Evolutionary conservation across 1,140 invertebrate species (phyloP).

Genomic region (Calliphora vicina): DNA sequence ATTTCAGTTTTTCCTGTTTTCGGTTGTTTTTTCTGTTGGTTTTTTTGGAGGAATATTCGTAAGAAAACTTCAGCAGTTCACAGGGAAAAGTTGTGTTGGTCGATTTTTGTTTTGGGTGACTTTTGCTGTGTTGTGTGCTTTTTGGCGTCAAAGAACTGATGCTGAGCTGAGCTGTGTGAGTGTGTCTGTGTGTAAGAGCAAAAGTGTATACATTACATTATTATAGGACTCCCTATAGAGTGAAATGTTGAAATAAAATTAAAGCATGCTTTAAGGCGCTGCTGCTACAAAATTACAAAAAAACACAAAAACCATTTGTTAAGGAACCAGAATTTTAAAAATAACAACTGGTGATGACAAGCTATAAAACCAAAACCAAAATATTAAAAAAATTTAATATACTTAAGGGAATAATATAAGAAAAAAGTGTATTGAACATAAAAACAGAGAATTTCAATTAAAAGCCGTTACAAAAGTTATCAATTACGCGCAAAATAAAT

Average conservation of each 20-base stretch:
- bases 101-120: background rate
- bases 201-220: background rate
- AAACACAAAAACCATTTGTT: no score
- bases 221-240: background rate
- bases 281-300: background rate
- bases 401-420: background rate
- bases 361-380: no score
- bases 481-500: slow-evolving; percentile 26
- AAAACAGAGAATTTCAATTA: slow-evolving; percentile 20
- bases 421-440: background rate
- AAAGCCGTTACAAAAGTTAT: slow-evolving; percentile 25
- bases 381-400: no score
- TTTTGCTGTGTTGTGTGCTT: background rate
- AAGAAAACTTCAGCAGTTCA: background rate
- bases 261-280: slow-evolving; percentile 4
- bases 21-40: no score
- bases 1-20: no score
- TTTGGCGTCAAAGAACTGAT: background rate
- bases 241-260: background rate
- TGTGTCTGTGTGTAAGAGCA: background rate
- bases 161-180: background rate
- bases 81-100: background rate
- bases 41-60: background rate
- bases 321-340: no score
- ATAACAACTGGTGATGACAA: no score